Base-by-base conservation (phyloP, 1,140 invertebrate genomes). In the Drosophila sechellia region DNA sequence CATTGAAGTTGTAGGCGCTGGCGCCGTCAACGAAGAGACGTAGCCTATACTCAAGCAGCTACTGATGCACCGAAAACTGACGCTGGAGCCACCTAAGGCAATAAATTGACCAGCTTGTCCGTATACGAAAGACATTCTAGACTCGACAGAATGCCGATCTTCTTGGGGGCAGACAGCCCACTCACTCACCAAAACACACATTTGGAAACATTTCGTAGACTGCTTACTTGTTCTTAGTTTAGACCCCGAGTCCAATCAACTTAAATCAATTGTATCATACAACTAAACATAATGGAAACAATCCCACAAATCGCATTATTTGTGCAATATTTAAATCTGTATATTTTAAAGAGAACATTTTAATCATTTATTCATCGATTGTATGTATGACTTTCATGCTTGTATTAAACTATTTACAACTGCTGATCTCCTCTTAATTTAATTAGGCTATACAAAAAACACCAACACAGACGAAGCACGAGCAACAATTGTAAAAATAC, bases 41-140 rank as follows among this genome's bases (percentile, higher is more conserved):
- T 92, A 92, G 91, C 91, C 91, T 92, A 92, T 92, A 92, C 91
- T 92, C 52, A 92, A 92, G 76, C 85, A 90, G 78, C 75, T 92
- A 76, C 72, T 92, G 39, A 89, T 92, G 91, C 90, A 90, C 46
- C 84, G 89, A 15, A 74, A 91, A 74, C 75, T 89, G 66, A 73
- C 74, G 34, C 59, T 83, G 56, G 86, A 90, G 54, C 54, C 69
- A 60, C 56, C 69, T 46, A 43, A 49, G 57, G 22, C 52, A 43
- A 15, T 52, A 39, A 48, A 63, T 55, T 63, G 52, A 25, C 31
- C 31, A 37, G 42, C 74, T 50, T 64, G 34, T 53, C 66, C 34
- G 64, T 79, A 81, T 70, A 79, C 77, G 77, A 5, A 31, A 70
- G 48, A 64, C 60, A 76, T 75, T 84, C 80, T 79, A 76, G 69